Base-by-base conservation (phyloP, 1,140 invertebrate genomes). In the Monomorium pharaonis region DNA sequence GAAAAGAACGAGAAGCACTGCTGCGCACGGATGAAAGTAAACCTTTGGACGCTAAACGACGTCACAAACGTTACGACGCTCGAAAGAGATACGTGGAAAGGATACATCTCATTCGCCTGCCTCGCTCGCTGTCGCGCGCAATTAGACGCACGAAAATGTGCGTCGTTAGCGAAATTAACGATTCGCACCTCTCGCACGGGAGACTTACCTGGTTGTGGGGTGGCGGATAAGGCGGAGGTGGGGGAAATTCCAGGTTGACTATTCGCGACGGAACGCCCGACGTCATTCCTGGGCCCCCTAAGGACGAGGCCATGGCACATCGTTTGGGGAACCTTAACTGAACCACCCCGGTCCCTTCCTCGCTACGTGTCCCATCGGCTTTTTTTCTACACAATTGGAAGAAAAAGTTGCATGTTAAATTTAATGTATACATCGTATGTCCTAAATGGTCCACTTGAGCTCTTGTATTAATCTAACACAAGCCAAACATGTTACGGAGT, bases 211-310 rank as follows among this genome's bases (percentile, higher is more conserved):
- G 93, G 90, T 91, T 90, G 47, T 93, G 94, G 18, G 95, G 95
- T 7, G 95, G 95, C 63, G 95, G 95, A 81, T 96, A 95, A 27
- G 95, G 93, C 54, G 96, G 95, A 78, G 95, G 95, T 27, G 95
- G 96, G 60, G 95, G 95, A 91, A 96, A 96, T 86, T 96, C 94
- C 87, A 95, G 91, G 89, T 94, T 94, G 72, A 95, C 93, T 84
- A 94, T 92, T 72, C 95, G 94, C 72, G 86, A 60, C 85, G 86
- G 81, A 10, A 89, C 74, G 90, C 90, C 92, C 74, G 89, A 87
- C 84, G 89, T 88, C 93, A 92, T 88, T 88, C 88, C 89, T 87
- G 86, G 85, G 54, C 92, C 92, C 88, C 92, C 91, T 81, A 93
- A 77, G 65, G 93, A 91, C 77, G 92, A 91, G 33, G 93, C 92